phyloP scores from a whole-genome alignment of 2,113 vertebrate genomes.

The Pterophyllum scalare region DNA sequence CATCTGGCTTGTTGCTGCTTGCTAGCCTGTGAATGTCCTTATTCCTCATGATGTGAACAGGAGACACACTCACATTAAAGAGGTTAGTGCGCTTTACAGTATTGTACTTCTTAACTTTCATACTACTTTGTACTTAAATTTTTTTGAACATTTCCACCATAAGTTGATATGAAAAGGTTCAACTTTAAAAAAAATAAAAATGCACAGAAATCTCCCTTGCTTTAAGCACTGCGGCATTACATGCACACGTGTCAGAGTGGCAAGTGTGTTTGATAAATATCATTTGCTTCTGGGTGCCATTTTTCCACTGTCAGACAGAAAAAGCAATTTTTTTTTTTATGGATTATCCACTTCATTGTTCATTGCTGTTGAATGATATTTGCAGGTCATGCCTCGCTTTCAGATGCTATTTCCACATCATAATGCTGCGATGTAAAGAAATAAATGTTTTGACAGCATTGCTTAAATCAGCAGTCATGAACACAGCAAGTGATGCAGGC shows the following conservation, averaged over 20 bases:
- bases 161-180: too few species aligned
- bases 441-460: slow-evolving; percentile 27
- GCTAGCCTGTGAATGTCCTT: background rate
- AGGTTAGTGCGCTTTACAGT: too few species aligned
- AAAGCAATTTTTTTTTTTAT: slow-evolving; percentile 14
- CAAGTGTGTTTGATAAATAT: slow-evolving; percentile 14
- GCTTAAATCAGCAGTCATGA: slow-evolving; percentile 45
- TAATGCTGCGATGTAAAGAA: slow-evolving; percentile 14
- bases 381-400: slow-evolving; percentile 16
- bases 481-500: slow-evolving; percentile 19
- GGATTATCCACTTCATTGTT: slow-evolving; percentile 19
- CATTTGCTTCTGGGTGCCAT: too few species aligned
- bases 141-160: too few species aligned
- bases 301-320: background rate
- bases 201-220: background rate
- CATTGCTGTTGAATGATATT: slow-evolving; percentile 14
- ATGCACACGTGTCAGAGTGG: background rate
- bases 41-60: background rate
- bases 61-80: background rate
- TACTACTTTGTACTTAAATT: too few species aligned
- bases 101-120: too few species aligned
- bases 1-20: background rate
- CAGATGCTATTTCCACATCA: slow-evolving; percentile 20
- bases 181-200: background rate
- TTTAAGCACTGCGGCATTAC: background rate